These are phyloP conservation scores for Syrphus vitripennis DNA, from an alignment of 2,888 invertebrate species.

Conservation along the genomic window DNA sequence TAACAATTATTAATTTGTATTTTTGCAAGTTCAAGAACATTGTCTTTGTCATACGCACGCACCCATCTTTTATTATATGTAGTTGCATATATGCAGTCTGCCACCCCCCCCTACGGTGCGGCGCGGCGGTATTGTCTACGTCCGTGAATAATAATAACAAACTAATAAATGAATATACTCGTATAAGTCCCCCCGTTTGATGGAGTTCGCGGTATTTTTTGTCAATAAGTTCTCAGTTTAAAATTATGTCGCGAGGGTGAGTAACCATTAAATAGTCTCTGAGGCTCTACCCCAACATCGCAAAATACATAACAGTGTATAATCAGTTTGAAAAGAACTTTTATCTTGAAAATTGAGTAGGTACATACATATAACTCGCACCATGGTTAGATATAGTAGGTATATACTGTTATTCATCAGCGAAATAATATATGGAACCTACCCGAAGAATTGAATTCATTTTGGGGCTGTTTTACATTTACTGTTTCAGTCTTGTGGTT, in stretches of 20 bases:
- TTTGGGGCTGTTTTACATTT: slow-evolving; percentile 11
- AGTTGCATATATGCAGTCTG: neutral
- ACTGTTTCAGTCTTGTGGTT: slow-evolving; percentile 25
- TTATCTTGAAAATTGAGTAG: slow-evolving; percentile 19
- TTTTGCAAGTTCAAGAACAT: slow-evolving; percentile 41
- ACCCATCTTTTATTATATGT: slow-evolving; percentile 13
- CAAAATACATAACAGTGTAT: neutral
- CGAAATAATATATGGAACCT: neutral
- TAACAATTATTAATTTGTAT: slow-evolving; percentile 8
- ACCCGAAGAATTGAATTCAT: slow-evolving; percentile 9
- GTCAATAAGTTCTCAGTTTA: neutral
- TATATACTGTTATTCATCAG: neutral
- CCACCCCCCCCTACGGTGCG: neutral
- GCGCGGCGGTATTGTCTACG: too few species aligned
- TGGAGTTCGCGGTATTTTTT: neutral
- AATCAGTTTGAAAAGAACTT: slow-evolving; percentile 46
- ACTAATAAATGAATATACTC: neutral
- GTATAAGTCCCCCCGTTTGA: neutral
- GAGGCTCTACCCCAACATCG: slow-evolving; percentile 40
- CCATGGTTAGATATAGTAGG: neutral
- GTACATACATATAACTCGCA: neutral
- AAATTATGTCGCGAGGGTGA: slow-evolving; percentile 17
- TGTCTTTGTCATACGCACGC: neutral
- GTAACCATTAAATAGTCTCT: slow-evolving; percentile 25
- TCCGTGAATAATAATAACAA: slow-evolving; percentile 8